Evolutionary conservation across 2,113 vertebrate species (phyloP), one percentile per base, ranked within the genome.

Genomic region (Picathartes gymnocephalus): DNA sequence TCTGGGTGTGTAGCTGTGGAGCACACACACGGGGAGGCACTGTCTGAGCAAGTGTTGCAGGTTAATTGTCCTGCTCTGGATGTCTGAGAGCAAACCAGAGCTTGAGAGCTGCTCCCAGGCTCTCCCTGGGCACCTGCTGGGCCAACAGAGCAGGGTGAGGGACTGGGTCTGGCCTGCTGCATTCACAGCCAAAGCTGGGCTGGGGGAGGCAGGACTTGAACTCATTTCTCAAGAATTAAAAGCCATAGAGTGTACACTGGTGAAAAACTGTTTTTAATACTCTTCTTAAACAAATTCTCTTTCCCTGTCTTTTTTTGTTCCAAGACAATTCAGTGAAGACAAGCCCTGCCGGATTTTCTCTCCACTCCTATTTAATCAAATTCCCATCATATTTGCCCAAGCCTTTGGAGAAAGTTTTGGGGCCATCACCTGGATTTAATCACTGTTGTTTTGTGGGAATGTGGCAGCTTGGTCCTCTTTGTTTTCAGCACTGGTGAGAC

Each of bases 131-230:
- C 14, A 13, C 11, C 11, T 6, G 23, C 51, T 28, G 30, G 21
- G 44, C 48, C 18, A 60, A 0, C 0, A 0, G 31, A 28, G 31
- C 4, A 2, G 44, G 31, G 16, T 8, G 61, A 61, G 72, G 45
- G 21, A 4, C 53, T 40, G 39, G 42, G 7, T 4, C 61, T 54
- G 23, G 6, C 7, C 4, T 1, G 25, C 57, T 82, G 44, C 24
- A 24, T 7, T 51, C 48, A 37, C 42, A 68, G 1, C 21, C n/a
- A 54, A 35, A 39, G 37, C 48, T 60, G 73, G 44, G 42, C 65
- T 54, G 35, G 19, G 23, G 7, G n/a, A 58, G 15, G 31, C 35
- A 64, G 44, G 19, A 18, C 5, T 19, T 18, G 2, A 23, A 21
- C 44, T 69, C 8, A 11, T 50, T 37, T 57, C 58, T 74, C 20